Base-by-base conservation (phyloP, 2,797 vertebrate species). In the Acanthurus tractus region DNA sequence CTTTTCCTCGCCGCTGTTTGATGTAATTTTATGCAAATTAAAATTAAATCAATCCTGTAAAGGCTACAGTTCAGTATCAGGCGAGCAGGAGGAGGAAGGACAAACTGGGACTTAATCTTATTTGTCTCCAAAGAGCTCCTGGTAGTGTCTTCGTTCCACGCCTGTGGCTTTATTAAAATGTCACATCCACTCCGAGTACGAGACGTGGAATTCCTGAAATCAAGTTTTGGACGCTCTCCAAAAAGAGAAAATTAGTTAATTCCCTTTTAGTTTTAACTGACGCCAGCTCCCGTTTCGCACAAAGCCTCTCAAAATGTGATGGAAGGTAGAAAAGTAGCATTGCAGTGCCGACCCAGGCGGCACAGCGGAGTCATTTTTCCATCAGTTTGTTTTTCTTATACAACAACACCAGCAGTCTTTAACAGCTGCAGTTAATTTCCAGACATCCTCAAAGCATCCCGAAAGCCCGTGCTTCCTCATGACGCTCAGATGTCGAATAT, bases 11-110 rank as follows among this genome's bases (percentile, higher is more conserved):
- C 76, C 58, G 67, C 75, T 66, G 38, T 74, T 89, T 85, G 76
- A 86, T 88, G 78, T 80, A 83, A 84, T 84, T 86, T 86, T 77
- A 91, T 91, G 86, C 82, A 91, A 92, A 92, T 90, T 74, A n/a
- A 86, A 91, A 88, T 90, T 78, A 84, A 86, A 87, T 92, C 87
- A 89, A 76, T 81, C 78, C 58, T 76, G 76, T 76, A 81, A 84
- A 66, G 2, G 70, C 64, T 71, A 58, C 76, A 72, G 74, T 83
- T 86, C 75, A 57, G 86, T 76, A 72, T 86, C 62, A 63, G 25
- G 77, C 48, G n/a, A 74, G 75, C 79, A 73, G 83, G 56, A 68
- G 79, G 78, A 85, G 67, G 80, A 84, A 79, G 84, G 79, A 86
- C 85, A 83, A 89, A 86, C 80, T 48, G 77, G 81, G 81, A 80